Evolutionary conservation across 2,113 vertebrate genomes (phyloP).

Genomic region (Halichoeres trimaculatus): DNA sequence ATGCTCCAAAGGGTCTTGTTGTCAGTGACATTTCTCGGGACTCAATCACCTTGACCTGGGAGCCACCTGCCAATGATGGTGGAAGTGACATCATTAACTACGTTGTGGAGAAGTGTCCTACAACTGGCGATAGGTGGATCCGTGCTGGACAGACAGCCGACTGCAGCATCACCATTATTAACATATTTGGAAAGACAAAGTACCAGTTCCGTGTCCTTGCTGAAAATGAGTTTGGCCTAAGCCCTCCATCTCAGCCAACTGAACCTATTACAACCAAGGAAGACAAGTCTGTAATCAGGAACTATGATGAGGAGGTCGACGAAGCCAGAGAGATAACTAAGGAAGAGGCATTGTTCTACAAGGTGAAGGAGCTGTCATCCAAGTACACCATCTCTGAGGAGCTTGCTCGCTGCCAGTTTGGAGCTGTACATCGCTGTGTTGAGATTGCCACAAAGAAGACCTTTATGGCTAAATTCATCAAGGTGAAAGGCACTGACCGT

Average conservation of each 20-base stretch:
- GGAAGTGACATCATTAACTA: slow-evolving; percentile 93
- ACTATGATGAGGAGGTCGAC: slow-evolving; percentile 98
- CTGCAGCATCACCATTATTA: slow-evolving; percentile 91
- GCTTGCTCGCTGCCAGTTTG: slow-evolving; percentile 94
- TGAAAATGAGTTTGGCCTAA: slow-evolving; percentile 96
- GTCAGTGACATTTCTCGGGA: slow-evolving; percentile 92
- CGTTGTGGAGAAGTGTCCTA: slow-evolving; percentile 95
- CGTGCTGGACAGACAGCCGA: slow-evolving; percentile 93
- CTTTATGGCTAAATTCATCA: slow-evolving; percentile 96
- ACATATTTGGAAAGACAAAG: slow-evolving; percentile 96
- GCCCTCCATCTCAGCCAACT: slow-evolving; percentile 90
- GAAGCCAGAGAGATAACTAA: slow-evolving; percentile 89
- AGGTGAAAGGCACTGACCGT: slow-evolving; percentile 96
- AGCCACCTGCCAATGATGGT: slow-evolving; percentile 91
- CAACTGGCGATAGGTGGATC: slow-evolving; percentile 94
- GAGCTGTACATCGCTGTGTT: slow-evolving; percentile 92
- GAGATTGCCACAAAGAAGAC: slow-evolving; percentile 96
- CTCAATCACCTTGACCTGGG: slow-evolving; percentile 95
- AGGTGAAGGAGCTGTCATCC: slow-evolving; percentile 92
- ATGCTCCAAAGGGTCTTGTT: slow-evolving; percentile 91
- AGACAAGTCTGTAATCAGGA: slow-evolving; percentile 92
- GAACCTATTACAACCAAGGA: slow-evolving; percentile 94
- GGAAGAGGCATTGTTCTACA: slow-evolving; percentile 89
- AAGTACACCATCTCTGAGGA: slow-evolving; percentile 96
- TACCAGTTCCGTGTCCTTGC: slow-evolving; percentile 97